Conservation (phyloP, 2,797 vertebrate genomes). For the Lepilemur septentrionalis region DNA sequence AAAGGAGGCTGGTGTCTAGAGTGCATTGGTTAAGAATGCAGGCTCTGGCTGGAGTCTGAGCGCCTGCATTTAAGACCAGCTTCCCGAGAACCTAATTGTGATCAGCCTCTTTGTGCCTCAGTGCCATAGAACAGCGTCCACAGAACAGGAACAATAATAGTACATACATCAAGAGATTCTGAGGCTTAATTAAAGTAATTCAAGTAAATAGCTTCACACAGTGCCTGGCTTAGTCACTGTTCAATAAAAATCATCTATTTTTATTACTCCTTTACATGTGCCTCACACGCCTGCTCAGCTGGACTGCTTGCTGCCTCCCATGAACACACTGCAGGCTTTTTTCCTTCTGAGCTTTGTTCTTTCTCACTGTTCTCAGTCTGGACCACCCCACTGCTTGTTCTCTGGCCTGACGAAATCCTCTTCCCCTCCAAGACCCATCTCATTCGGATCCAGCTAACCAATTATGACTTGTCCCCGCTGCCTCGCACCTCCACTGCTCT, state of each 20-base stretch:
- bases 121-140: neutral
- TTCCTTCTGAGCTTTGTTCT: neutral
- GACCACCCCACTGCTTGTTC: neutral
- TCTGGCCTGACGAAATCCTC: neutral
- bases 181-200: constrained; percentile 10
- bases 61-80: neutral
- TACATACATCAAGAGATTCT: neutral
- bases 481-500: neutral
- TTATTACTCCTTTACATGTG: neutral
- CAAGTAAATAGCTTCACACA: neutral
- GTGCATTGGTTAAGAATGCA: neutral
- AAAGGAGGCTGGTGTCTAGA: accelerated
- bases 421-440: neutral
- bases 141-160: neutral
- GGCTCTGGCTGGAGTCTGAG: neutral
- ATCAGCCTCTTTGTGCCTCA: neutral
- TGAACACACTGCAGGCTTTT: neutral
- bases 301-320: neutral
- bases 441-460: neutral
- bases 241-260: neutral
- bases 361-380: neutral
- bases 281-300: neutral
- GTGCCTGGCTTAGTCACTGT: neutral
- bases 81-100: neutral
- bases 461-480: neutral